These are phyloP conservation scores for Coreoperca whiteheadi DNA, from an alignment of 2,113 vertebrate species.

Conservation along the genomic window DNA sequence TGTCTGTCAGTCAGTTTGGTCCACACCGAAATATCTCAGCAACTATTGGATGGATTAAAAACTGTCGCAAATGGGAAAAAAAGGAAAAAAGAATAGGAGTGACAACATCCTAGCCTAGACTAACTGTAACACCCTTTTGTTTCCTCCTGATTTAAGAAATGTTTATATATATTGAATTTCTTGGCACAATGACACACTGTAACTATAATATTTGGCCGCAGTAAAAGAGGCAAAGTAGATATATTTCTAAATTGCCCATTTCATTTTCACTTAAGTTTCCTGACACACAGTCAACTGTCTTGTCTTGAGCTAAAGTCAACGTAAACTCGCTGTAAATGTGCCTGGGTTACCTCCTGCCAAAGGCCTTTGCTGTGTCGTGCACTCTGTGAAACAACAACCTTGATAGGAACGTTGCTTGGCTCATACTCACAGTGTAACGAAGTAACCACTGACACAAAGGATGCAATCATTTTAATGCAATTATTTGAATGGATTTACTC, in stretches of 20 bases:
- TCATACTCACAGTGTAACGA: conserved; percentile 12
- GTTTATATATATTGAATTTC: too few species aligned
- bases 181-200: too few species aligned
- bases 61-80: too few species aligned
- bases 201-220: too few species aligned
- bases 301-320: background rate
- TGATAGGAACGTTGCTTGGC: background rate
- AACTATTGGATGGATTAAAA: too few species aligned
- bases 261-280: background rate
- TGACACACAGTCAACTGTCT: background rate
- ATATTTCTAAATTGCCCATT: background rate
- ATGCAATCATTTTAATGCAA: conserved; percentile 37
- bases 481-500: conserved; percentile 31
- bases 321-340: background rate
- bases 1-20: too few species aligned
- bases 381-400: background rate
- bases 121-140: too few species aligned
- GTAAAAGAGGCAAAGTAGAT: background rate
- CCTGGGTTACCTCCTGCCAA: conserved; percentile 1
- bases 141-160: too few species aligned
- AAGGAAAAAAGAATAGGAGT: too few species aligned
- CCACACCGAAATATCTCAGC: too few species aligned
- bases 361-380: background rate
- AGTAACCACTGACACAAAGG: conserved; percentile 6
- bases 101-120: too few species aligned